Percentiles rank a stretch among this genome's conserved stretches.
phyloP scores from a whole-genome alignment of 2,113 vertebrate species.

The Laterallus jamaicensis region DNA sequence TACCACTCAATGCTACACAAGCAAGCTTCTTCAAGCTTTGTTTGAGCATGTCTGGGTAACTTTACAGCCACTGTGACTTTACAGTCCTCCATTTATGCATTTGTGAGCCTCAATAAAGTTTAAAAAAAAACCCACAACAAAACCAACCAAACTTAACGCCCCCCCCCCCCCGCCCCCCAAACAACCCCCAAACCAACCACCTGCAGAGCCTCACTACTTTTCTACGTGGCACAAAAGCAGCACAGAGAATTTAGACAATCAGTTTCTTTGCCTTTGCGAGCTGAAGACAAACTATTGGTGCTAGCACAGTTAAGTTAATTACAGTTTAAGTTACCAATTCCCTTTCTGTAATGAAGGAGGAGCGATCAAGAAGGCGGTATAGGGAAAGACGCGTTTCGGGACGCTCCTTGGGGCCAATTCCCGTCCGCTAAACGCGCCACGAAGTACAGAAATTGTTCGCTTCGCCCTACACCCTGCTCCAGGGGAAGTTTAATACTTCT shows the following conservation, averaged over 20 bases:
- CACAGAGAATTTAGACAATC: not conserved
- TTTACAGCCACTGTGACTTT: not conserved
- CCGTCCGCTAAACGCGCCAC: fast-evolving
- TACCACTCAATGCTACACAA: not conserved
- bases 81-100: not conserved
- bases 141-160: no score
- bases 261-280: not conserved
- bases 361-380: fast-evolving
- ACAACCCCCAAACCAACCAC: no score
- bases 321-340: not conserved
- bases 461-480: fast-evolving
- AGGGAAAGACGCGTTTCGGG: not conserved
- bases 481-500: fast-evolving
- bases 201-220: not conserved
- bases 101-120: not conserved
- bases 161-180: no score
- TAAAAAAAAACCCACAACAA: no score
- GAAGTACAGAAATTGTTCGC: not conserved
- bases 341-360: not conserved
- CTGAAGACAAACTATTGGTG: not conserved
- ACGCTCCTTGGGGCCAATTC: not conserved
- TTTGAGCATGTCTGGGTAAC: not conserved
- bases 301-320: not conserved
- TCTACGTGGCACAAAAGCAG: not conserved
- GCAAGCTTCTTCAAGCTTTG: not conserved